Conservation (phyloP, 2,797 vertebrate species). For the Australoheros facetus region DNA sequence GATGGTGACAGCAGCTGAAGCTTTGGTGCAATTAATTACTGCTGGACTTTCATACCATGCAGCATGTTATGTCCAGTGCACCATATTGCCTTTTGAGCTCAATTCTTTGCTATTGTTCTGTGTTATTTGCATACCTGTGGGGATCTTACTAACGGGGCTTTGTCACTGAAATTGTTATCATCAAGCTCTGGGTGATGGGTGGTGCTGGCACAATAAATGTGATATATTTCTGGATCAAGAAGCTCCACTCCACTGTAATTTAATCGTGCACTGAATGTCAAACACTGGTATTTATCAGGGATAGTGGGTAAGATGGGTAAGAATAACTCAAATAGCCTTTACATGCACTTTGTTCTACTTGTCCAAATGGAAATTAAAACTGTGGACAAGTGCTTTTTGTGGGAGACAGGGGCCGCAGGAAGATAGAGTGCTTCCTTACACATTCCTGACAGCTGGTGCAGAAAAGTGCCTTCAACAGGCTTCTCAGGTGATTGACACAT, state of each 20-base stretch:
- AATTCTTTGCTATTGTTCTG: constrained; percentile 2
- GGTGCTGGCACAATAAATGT: constrained; percentile 23
- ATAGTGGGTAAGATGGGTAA: constrained; percentile 6
- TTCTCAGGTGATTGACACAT: constrained; percentile 44
- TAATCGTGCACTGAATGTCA: constrained; percentile 23
- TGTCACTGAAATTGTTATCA: constrained; percentile 20
- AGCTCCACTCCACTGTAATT: constrained; percentile 6
- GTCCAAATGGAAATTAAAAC: constrained; percentile 39
- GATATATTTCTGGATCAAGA: constrained; percentile 36
- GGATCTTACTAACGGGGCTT: constrained; percentile 9
- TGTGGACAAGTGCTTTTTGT: constrained; percentile 35
- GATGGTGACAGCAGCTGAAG: not conserved
- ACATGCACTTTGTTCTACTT: constrained; percentile 24
- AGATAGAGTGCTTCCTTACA: constrained; percentile 41
- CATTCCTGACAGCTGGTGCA: constrained; percentile 29
- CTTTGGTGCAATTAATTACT: not conserved
- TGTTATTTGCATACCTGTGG: constrained; percentile 8
- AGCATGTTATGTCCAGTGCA: not conserved
- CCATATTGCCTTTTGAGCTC: not conserved
- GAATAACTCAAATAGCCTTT: constrained; percentile 22
- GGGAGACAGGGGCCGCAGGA: constrained; percentile 14
- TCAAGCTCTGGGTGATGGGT: constrained; percentile 14
- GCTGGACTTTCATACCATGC: not conserved
- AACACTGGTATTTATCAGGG: constrained; percentile 20
- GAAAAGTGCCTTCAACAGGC: constrained; percentile 27